Conservation (phyloP, 2,888 invertebrate species). For the Cinara cedri region DNA sequence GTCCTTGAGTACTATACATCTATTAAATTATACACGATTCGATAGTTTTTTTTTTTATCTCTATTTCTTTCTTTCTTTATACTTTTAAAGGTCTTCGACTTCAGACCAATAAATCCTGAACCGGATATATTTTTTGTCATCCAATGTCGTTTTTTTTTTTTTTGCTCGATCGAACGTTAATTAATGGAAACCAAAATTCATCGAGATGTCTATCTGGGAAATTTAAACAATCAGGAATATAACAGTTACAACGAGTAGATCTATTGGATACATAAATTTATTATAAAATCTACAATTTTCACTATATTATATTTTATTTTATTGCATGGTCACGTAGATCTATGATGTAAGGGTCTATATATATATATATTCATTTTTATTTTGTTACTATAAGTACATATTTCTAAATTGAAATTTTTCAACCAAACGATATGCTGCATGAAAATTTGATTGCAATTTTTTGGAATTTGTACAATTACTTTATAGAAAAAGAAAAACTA, state of each 20-base stretch:
- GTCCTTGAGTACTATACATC: constrained; percentile 49
- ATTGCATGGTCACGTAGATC: too few relatives aligned
- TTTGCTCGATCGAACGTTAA: constrained; percentile 31
- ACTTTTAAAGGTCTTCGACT: constrained; percentile 46
- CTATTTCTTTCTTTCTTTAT: constrained; percentile 30
- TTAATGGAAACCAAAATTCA: constrained; percentile 44
- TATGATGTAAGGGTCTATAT: too few relatives aligned
- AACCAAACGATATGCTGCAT: too few relatives aligned
- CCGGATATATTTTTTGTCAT: constrained; percentile 46
- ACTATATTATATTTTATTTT: not conserved
- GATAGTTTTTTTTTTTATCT: constrained; percentile 18
- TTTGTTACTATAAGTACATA: too few relatives aligned
- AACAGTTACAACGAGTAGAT: constrained; percentile 25
- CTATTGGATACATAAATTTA: not conserved
- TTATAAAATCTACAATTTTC: not conserved
- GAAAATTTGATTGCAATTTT: too few relatives aligned
- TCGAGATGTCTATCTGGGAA: constrained; percentile 34
- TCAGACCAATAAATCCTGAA: constrained; percentile 55
- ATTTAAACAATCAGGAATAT: constrained; percentile 20
- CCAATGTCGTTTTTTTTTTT: constrained; percentile 52
- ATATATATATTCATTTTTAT: too few relatives aligned
- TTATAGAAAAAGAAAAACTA: too few relatives aligned
- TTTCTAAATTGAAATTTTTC: too few relatives aligned
- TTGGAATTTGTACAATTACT: too few relatives aligned
- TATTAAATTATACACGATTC: constrained; percentile 43